These are phyloP conservation scores for Schlechtendalia chinensis DNA, from an alignment of 1,140 invertebrate genomes.

Conservation along the genomic window DNA sequence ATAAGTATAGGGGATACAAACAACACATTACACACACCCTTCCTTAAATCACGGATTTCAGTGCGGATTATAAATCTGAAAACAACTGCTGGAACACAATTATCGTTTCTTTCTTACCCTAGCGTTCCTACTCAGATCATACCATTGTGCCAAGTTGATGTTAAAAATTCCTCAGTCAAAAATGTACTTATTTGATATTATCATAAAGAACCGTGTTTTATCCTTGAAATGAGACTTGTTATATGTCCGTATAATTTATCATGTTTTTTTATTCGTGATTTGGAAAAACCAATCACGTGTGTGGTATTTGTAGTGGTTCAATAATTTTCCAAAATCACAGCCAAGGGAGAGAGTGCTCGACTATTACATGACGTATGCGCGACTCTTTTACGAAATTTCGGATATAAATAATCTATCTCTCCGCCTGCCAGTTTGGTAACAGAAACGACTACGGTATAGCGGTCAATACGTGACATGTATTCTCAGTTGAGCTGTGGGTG, in stretches of 20 bases:
- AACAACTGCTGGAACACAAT: conserved; percentile 6
- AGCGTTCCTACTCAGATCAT: too few species aligned
- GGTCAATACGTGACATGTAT: conserved; percentile 36
- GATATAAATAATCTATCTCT: conserved; percentile 24
- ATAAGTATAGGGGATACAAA: too few species aligned
- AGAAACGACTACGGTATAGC: too few species aligned
- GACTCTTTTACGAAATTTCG: conserved; percentile 25
- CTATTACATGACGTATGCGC: background rate
- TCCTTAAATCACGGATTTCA: background rate
- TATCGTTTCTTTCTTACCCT: background rate
- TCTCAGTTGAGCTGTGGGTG: background rate
- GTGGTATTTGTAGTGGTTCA: background rate
- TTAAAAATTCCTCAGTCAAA: background rate
- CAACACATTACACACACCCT: background rate
- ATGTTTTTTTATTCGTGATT: conserved; percentile 16
- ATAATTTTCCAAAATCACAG: background rate
- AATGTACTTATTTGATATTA: background rate
- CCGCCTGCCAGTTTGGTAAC: too few species aligned
- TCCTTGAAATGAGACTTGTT: background rate
- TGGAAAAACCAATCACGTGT: conserved; percentile 1
- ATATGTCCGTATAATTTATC: background rate
- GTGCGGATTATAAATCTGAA: background rate
- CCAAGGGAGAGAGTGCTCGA: background rate
- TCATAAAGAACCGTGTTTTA: background rate
- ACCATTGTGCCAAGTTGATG: background rate